A percentile compares a stretch with the other conserved stretches of the same genome.
phyloP scores from a whole-genome alignment of 2,113 vertebrate species.

The Sardina pilchardus region DNA sequence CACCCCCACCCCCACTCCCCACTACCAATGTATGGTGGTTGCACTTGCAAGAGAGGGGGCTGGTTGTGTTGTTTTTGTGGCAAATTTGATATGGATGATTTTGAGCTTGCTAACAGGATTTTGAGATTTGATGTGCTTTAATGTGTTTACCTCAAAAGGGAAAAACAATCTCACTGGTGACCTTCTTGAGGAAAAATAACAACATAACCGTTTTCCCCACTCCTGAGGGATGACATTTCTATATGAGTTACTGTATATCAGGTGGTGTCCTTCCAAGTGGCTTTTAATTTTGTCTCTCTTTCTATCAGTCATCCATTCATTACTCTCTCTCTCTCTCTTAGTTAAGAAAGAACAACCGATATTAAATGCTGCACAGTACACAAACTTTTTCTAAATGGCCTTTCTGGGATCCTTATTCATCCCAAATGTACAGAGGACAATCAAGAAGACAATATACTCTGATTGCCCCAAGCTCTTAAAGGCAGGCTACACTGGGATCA shows the following conservation, averaged over 20 bases:
- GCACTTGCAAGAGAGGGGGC: neutral
- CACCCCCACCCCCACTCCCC: slow-evolving; percentile 3
- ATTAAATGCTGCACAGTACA: neutral
- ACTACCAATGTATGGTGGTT: neutral
- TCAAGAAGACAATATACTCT: neutral
- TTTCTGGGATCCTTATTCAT: neutral
- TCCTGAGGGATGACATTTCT: neutral
- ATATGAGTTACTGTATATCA: too few relatives aligned
- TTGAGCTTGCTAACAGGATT: neutral
- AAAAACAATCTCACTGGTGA: neutral
- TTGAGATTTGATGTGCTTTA: neutral
- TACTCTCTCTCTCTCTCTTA: neutral
- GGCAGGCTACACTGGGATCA: too few relatives aligned
- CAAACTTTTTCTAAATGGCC: too few relatives aligned
- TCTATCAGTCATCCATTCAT: neutral
- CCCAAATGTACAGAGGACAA: neutral
- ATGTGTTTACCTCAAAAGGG: neutral
- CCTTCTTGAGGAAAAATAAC: neutral
- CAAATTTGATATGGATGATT: neutral
- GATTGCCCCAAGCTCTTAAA: neutral
- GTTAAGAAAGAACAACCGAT: neutral
- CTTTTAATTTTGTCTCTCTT: too few relatives aligned
- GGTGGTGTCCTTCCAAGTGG: too few relatives aligned
- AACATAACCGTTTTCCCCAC: slow-evolving; percentile 28
- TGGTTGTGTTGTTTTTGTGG: neutral